A percentile compares a stretch with the other conserved stretches of the same genome.
phyloP scores from a whole-genome alignment of 2,113 vertebrate genomes.

The Nestor notabilis region DNA sequence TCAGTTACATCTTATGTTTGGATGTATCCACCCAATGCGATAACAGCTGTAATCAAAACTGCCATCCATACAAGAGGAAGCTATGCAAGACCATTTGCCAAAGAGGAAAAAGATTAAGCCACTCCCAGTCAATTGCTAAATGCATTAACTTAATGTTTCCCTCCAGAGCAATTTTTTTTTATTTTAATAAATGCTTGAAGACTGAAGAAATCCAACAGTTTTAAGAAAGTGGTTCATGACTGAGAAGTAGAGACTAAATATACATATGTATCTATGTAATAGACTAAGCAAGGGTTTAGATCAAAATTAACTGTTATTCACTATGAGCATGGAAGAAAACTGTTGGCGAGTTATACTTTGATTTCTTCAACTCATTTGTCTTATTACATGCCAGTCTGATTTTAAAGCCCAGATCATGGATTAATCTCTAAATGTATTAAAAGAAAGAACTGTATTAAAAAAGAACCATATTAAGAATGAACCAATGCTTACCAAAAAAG shows the following conservation, averaged over 20 bases:
- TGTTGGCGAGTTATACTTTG: not conserved
- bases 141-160: not conserved
- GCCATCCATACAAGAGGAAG: not conserved
- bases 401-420: not conserved
- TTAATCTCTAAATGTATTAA: not conserved
- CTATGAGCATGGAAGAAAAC: not conserved
- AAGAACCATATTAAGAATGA: not conserved
- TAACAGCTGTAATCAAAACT: not conserved
- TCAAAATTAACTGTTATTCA: not conserved
- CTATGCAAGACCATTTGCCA: not conserved
- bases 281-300: not conserved
- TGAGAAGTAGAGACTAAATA: not conserved
- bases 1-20: not conserved
- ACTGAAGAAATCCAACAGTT: not conserved
- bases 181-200: not conserved
- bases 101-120: not conserved
- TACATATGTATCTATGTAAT: not conserved
- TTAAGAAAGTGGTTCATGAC: not conserved
- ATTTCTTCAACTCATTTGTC: not conserved
- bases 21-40: not conserved
- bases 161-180: not conserved
- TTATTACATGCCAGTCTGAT: not conserved
- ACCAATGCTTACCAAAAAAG: not conserved
- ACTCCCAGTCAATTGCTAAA: not conserved
- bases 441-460: too few species aligned